Conservation (phyloP, 1,140 invertebrate species). For the Sitobion miscanthi region DNA sequence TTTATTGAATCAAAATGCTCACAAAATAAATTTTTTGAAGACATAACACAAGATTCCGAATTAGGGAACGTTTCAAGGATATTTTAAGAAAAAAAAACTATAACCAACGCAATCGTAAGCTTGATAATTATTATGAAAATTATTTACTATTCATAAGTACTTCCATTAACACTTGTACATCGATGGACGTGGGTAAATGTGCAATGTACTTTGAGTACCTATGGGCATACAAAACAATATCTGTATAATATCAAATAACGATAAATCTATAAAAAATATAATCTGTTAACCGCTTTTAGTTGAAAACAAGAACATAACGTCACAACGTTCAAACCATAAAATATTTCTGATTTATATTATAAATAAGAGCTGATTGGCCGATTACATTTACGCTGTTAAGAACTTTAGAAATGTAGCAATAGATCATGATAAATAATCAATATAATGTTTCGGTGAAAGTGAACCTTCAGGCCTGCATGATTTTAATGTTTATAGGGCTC, state of each 20-base stretch:
- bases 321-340: background rate
- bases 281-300: background rate
- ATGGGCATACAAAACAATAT: background rate
- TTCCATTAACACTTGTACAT: background rate
- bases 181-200: too few species aligned
- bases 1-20: background rate
- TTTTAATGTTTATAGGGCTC: background rate
- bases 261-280: background rate
- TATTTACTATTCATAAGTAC: background rate
- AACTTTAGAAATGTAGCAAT: slow-evolving; percentile 39
- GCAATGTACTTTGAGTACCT: background rate
- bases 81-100: background rate
- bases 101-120: background rate
- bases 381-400: background rate
- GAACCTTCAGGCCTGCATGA: slow-evolving; percentile 37
- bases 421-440: slow-evolving; percentile 33
- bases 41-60: background rate
- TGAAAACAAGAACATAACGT: background rate
- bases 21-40: background rate
- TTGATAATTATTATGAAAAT: background rate
- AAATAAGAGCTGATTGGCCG: background rate
- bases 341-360: background rate
- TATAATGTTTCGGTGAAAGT: slow-evolving; percentile 49
- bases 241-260: background rate
- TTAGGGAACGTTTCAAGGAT: background rate